A percentile compares a stretch with the other conserved stretches of the same genome.
Conservation (phyloP, 2,113 vertebrate species). For the Lophochroa leadbeateri region DNA sequence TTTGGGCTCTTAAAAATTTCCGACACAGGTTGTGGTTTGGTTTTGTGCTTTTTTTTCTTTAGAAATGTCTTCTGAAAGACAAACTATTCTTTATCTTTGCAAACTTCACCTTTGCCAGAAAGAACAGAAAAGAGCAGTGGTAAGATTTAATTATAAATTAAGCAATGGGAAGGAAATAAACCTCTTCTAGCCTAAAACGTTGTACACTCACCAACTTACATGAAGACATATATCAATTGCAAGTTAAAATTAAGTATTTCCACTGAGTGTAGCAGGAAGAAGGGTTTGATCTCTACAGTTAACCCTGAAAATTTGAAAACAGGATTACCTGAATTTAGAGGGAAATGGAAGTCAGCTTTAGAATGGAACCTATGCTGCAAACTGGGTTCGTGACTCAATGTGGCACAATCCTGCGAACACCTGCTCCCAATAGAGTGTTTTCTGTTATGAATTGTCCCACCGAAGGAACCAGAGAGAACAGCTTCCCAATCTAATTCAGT, state of each 20-base stretch:
- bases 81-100: not conserved
- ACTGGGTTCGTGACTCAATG: not conserved
- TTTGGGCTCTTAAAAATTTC: not conserved
- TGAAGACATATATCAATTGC: not conserved
- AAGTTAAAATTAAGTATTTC: not conserved
- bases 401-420: not conserved
- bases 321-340: not conserved
- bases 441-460: accelerated
- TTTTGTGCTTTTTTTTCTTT: not conserved
- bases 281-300: not conserved
- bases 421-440: not conserved
- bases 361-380: not conserved
- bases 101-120: not conserved
- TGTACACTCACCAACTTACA: not conserved
- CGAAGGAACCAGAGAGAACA: not conserved
- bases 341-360: not conserved
- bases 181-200: not conserved
- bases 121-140: not conserved
- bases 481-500: not conserved
- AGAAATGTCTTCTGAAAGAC: not conserved
- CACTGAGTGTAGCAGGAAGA: not conserved
- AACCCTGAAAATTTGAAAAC: not conserved
- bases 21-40: accelerated
- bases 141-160: not conserved
- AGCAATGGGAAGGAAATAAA: not conserved